These are phyloP conservation scores for Brachionus angularis DNA, from an alignment of 1,140 invertebrate species.

Conservation along the genomic window DNA sequence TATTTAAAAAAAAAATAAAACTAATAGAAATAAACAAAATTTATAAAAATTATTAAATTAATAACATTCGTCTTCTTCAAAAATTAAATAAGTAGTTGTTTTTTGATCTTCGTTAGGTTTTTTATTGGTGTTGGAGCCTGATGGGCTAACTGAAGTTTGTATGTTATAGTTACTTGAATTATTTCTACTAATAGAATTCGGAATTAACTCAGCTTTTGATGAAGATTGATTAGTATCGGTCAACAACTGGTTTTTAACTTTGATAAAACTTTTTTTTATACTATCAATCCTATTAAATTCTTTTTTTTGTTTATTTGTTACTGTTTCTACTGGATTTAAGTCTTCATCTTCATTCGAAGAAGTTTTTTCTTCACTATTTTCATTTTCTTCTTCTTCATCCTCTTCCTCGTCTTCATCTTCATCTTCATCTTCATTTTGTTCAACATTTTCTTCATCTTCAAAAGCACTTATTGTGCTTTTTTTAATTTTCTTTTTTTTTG, in stretches of 20 bases:
- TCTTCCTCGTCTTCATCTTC: not conserved
- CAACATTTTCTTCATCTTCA: not conserved
- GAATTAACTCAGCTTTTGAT: not conserved
- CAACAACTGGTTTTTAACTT: constrained; percentile 24
- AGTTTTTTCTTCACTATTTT: constrained; percentile 15
- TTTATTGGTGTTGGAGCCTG: not conserved
- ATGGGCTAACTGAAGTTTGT: not conserved
- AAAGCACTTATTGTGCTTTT: not conserved
- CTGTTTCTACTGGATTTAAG: no score
- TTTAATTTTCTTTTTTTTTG: not conserved
- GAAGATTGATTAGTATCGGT: not conserved
- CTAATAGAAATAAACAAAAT: no score
- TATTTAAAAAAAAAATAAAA: no score
- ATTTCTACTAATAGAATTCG: not conserved
- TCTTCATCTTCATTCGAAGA: no score
- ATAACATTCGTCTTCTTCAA: constrained; percentile 27
- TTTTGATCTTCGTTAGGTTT: not conserved
- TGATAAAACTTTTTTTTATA: constrained; percentile 25
- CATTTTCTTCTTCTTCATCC: not conserved
- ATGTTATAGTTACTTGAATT: no score
- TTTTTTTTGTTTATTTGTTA: no score
- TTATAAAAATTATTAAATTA: no score
- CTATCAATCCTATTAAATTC: constrained; percentile 14
- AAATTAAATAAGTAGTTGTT: constrained; percentile 13
- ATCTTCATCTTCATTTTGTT: not conserved